Base-by-base conservation (phyloP, 1,140 invertebrate genomes). In the Diorhabda carinulata region DNA sequence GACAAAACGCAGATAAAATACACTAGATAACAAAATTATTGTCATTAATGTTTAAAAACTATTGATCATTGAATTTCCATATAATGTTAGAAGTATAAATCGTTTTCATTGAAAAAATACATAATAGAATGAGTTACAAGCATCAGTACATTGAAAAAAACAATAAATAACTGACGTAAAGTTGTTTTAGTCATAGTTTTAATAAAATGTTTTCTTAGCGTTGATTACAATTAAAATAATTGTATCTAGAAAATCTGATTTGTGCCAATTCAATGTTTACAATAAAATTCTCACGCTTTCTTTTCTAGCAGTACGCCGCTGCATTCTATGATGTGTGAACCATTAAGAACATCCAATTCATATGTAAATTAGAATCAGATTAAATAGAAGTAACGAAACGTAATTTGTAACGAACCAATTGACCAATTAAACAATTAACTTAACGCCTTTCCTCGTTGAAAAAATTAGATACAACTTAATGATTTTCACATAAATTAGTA, bases 401-500 rank as follows among this genome's bases (percentile, higher is more conserved):
- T 65, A 65, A 65, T 65, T 65, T 45, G 25, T 57, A 57, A 25
- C 45, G 42, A 62, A n/a, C 47, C 45, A 65, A 47, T 65, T 62
- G 43, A 43, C 41, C 64, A 65, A 65, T 65, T 65, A 65, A 65
- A 67, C 64, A 64, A 71, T 67, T 67, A 67, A 71, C 67, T 71
- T 65, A 67, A 57, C 64, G 66, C 43, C 58, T 64, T 42, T 57
- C 25, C 25, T 25, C 43, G 61, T 67, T 6, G 6, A 67, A 70
- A 58, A 67, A 63, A 70, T 70, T 58, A 56, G 59, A 61, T 67
- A 57, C 61, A 63, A 44, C 66, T 67, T 65, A 69, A 57, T 71
- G 43, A 71, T 57, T 57, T 71, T 71, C 65, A 56, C 60, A 47
- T 66, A 57, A 70, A 70, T 70, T 70, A 70, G 69, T 67, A 63